Base-by-base conservation (phyloP, 1,140 invertebrate genomes). In the Drosophila micromelanica region DNA sequence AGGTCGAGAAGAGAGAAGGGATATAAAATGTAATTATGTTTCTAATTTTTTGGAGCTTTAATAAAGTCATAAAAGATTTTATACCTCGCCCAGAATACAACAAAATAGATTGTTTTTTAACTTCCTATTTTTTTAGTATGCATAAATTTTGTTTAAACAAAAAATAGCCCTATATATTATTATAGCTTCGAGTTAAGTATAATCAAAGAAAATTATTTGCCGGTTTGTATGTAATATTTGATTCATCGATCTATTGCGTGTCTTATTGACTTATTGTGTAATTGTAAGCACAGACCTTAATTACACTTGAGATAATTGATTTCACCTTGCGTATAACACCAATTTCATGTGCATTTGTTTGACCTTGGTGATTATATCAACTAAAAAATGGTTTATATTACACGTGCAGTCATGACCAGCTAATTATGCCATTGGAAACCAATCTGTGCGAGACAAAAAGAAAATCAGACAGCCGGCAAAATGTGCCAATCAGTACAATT, bases 311-410 rank as follows among this genome's bases (percentile, higher is more conserved):
- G 13, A 15, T 57, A 57, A 45, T 46, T 46, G 43, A 20, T 37
- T 23, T 45, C 32, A 52, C 64, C 38, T 60, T 52, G 56, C 7
- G 9, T 51, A 8, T 42, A 32, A 43, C 49, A 60, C 27, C 23
- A 32, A 17, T 12, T 43, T 8, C 17, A 46, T 23, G 15, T 15
- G 9, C 9, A 37, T 27, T 11, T 3, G n/a, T 49, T 17, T 57
- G 54, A 67, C 64, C 54, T 67, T 67, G 64, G 2, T 9, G 54
- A 68, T 59, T 13, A 12, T 32, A 67, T 68, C 32, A 48, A 5
- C 12, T 11, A n/a, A 57, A 56, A 32, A 57, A 55, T 48, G 6
- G 15, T 4, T 37, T n/a, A 38, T 38, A 30, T 3, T 12, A 42
- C 37, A 20, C 5, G 3, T 32, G 42, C 45, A 27, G 46, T 55